Percentiles rank a stretch among this genome's conserved stretches.
Evolutionary conservation across 1,140 invertebrate species (phyloP).

Genomic region (Drosophila ercepeae): DNA sequence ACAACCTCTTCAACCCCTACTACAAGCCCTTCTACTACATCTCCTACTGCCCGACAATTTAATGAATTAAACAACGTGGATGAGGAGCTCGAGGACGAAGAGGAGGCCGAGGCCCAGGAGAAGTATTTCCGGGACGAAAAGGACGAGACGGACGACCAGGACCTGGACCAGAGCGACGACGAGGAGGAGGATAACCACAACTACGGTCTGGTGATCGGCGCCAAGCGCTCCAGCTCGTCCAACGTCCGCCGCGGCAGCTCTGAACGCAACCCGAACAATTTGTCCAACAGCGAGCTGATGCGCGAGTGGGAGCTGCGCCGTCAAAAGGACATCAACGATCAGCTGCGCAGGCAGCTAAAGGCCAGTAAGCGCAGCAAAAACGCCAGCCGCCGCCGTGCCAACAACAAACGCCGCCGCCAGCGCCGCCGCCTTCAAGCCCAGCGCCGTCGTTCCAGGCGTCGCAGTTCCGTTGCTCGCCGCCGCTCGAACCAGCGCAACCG

Average conservation of each 20-base stretch:
- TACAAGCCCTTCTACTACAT: not conserved
- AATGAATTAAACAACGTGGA: not conserved
- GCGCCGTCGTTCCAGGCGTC: not conserved
- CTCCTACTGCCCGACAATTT: not conserved
- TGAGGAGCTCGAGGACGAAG: not conserved
- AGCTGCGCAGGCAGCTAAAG: conserved; percentile 14
- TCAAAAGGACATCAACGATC: conserved; percentile 40
- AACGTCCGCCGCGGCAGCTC: not conserved
- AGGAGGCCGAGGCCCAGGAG: conserved; percentile 13
- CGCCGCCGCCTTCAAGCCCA: not conserved
- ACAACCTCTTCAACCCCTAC: not conserved
- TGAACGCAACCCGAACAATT: not conserved
- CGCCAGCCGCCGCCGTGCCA: conserved; percentile 1
- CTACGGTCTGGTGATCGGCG: not conserved
- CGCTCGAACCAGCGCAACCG: conserved; percentile 8
- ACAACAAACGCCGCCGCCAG: not conserved
- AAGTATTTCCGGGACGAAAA: conserved; percentile 22
- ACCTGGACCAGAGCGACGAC: conserved; percentile 1
- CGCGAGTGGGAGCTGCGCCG: conserved; percentile 51
- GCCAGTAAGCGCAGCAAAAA: not conserved
- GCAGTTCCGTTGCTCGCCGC: not conserved
- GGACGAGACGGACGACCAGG: not conserved
- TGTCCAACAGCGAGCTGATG: not conserved
- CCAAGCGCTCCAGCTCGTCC: conserved; percentile 5
- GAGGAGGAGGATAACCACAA: conserved; percentile 10